Evolutionary conservation across 2,797 vertebrate species (phyloP).

Genomic region (Pelochelys cantorii): DNA sequence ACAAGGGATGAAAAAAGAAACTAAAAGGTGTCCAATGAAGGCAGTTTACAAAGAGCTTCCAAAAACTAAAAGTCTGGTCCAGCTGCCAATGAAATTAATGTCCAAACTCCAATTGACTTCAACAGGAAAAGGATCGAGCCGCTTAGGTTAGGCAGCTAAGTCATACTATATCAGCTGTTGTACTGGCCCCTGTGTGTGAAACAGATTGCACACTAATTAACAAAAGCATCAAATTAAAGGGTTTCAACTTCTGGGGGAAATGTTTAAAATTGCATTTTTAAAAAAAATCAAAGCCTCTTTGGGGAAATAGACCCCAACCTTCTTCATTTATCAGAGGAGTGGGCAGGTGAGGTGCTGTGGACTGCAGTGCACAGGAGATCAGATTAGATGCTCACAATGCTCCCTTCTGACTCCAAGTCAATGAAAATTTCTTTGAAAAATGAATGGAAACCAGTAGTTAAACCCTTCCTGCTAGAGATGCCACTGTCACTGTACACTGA

Average conservation of each 20-base stretch:
- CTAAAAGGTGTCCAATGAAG: neutral
- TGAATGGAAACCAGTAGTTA: neutral
- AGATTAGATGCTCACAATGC: too few species aligned
- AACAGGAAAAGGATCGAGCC: slow-evolving; percentile 16
- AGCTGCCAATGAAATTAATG: neutral
- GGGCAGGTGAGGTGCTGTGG: too few species aligned
- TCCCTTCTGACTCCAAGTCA: neutral
- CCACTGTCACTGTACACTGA: neutral
- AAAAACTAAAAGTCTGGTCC: neutral
- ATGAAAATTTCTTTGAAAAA: neutral
- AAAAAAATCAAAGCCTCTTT: neutral
- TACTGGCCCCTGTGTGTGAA: neutral
- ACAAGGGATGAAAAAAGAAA: slow-evolving; percentile 13
- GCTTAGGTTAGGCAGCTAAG: neutral
- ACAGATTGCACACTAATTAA: slow-evolving; percentile 15
- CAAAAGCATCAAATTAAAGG: slow-evolving; percentile 15
- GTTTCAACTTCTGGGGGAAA: neutral
- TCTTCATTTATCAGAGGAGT: too few species aligned
- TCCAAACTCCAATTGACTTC: slow-evolving; percentile 9
- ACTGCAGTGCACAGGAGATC: too few species aligned
- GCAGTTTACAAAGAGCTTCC: neutral
- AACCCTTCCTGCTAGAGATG: neutral
- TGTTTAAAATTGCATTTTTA: neutral
- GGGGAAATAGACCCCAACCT: neutral
- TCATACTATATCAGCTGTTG: neutral